Evolutionary conservation across 2,888 invertebrate genomes (phyloP).

Genomic region (Diaperis boleti): DNA sequence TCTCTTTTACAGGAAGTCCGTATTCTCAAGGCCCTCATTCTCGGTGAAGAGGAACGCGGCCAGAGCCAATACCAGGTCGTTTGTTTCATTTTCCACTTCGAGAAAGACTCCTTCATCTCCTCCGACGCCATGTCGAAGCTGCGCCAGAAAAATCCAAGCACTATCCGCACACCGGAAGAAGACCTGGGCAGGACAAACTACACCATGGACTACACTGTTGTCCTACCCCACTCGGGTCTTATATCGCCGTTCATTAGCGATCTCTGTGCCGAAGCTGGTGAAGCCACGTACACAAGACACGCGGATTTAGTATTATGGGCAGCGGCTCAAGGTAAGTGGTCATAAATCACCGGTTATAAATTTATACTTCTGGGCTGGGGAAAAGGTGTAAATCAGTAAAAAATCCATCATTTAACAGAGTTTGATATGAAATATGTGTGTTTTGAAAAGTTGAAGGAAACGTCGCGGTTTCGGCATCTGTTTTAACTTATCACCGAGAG

Average conservation of each 20-base stretch:
- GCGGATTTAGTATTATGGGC: slow-evolving; percentile 86
- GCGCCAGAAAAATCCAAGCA: slow-evolving; percentile 77
- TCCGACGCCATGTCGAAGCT: slow-evolving; percentile 97
- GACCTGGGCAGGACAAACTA: slow-evolving; percentile 87
- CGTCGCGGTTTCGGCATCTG: slow-evolving; percentile 33
- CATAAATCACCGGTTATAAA: slow-evolving; percentile 31
- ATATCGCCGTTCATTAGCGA: slow-evolving; percentile 81
- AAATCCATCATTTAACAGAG: slow-evolving; percentile 38
- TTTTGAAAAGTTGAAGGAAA: slow-evolving; percentile 37
- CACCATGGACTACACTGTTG: slow-evolving; percentile 86
- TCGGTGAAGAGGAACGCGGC: slow-evolving; percentile 93
- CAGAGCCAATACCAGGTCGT: slow-evolving; percentile 90
- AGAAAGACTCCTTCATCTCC: slow-evolving; percentile 94
- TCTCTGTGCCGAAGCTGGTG: slow-evolving; percentile 83
- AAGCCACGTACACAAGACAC: slow-evolving; percentile 81
- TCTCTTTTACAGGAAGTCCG: slow-evolving; percentile 83
- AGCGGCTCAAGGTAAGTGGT: slow-evolving; percentile 76
- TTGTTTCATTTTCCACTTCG: slow-evolving; percentile 91
- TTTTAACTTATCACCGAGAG: slow-evolving; percentile 24
- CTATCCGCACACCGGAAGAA: slow-evolving; percentile 85
- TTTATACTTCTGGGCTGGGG: slow-evolving; percentile 24
- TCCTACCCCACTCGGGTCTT: slow-evolving; percentile 75
- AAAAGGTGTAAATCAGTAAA: slow-evolving; percentile 34
- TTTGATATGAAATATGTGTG: slow-evolving; percentile 33
- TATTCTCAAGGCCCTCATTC: slow-evolving; percentile 87